Conservation (phyloP, 1,140 invertebrate species). For the Sesamia nonagrioides region DNA sequence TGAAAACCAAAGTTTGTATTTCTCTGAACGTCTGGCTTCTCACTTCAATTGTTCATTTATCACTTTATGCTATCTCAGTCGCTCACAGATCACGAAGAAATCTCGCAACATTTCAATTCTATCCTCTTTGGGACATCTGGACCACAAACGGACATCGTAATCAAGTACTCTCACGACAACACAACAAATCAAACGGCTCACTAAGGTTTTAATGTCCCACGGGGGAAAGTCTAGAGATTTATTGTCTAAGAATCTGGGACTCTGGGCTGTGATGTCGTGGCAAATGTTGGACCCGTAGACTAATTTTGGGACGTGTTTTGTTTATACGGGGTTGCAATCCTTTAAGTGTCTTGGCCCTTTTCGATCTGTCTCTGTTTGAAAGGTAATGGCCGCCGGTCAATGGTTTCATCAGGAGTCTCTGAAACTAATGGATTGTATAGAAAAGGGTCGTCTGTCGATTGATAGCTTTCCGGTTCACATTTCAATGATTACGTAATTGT, state of each 20-base stretch:
- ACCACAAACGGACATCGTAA: constrained; percentile 1
- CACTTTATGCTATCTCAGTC: not conserved
- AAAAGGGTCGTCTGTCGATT: not conserved
- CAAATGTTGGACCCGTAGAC: constrained; percentile 3
- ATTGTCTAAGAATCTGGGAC: not conserved
- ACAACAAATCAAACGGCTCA: constrained; percentile 25
- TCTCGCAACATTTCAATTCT: constrained; percentile 10
- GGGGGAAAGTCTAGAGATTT: constrained; percentile 21
- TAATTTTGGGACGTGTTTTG: constrained; percentile 4
- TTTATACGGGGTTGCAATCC: not conserved
- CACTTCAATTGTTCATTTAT: not conserved
- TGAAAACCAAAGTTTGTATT: too few species aligned
- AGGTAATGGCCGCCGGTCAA: not conserved
- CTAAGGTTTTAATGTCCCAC: constrained; percentile 10
- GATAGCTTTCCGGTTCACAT: too few species aligned
- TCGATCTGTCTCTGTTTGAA: not conserved
- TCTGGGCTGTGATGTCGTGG: constrained; percentile 6
- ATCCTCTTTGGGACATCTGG: not conserved
- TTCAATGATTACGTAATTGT: too few species aligned
- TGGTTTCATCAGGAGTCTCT: not conserved
- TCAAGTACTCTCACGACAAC: constrained; percentile 12
- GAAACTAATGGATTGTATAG: not conserved
- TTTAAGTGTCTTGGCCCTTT: not conserved
- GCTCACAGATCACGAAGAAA: not conserved
- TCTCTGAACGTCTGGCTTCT: not conserved